Percentiles rank a stretch among this genome's conserved stretches.
phyloP scores from a whole-genome alignment of 1,140 invertebrate species.

The Chironomus striatipennis region DNA sequence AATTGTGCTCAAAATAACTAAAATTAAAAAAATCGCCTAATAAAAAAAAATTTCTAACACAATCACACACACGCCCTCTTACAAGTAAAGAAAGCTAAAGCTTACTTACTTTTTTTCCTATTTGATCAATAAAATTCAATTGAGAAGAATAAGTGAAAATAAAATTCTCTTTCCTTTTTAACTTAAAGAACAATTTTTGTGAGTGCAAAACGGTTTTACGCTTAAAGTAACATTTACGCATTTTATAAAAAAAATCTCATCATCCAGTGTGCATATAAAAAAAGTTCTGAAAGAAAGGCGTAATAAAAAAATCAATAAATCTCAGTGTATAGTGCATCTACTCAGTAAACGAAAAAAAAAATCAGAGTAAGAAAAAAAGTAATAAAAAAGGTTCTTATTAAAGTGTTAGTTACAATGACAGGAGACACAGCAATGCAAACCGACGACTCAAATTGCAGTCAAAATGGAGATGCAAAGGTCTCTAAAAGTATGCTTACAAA shows the following conservation, averaged over 20 bases:
- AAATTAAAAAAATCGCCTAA: slow-evolving; percentile 14
- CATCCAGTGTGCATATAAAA: neutral
- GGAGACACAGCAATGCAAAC: slow-evolving; percentile 17
- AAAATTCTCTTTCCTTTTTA: neutral
- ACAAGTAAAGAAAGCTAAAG: neutral
- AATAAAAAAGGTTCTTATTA: neutral
- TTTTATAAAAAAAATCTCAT: neutral
- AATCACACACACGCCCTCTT: slow-evolving; percentile 15
- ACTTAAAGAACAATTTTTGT: neutral
- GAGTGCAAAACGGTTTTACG: neutral
- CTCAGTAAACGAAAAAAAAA: neutral
- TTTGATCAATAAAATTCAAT: slow-evolving; percentile 22
- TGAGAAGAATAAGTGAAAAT: neutral
- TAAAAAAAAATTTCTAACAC: slow-evolving; percentile 18
- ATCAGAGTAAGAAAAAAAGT: neutral
- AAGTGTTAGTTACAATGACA: slow-evolving; percentile 9
- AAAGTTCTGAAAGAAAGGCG: neutral
- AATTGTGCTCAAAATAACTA: slow-evolving; percentile 19
- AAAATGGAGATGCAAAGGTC: slow-evolving; percentile 5
- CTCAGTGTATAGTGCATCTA: slow-evolving; percentile 16
- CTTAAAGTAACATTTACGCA: neutral
- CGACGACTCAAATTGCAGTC: neutral
- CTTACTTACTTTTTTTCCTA: slow-evolving; percentile 18
- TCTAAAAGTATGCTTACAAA: slow-evolving; percentile 27
- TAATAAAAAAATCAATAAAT: slow-evolving; percentile 22